A percentile compares a stretch with the other conserved stretches of the same genome.
Evolutionary conservation across 2,888 invertebrate species (phyloP).

Genomic region (Ophraella communa): DNA sequence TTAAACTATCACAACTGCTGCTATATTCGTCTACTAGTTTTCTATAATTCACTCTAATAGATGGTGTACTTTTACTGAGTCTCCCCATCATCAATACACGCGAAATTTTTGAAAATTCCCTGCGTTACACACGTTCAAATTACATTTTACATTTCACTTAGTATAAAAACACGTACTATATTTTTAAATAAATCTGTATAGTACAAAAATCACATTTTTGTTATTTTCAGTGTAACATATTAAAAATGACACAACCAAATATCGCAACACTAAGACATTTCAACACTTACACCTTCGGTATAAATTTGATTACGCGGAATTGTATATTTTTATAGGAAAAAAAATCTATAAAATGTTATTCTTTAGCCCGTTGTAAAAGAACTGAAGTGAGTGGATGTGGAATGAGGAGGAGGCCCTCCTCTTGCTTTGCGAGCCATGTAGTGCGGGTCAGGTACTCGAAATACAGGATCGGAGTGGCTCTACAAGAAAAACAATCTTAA

Average conservation of each 20-base stretch:
- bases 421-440: slow-evolving; percentile 29
- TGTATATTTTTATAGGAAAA: neutral
- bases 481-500: no score
- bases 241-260: neutral
- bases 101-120: neutral
- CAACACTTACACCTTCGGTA: neutral
- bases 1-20: slow-evolving; percentile 53
- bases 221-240: neutral
- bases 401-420: slow-evolving; percentile 29
- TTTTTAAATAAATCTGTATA: slow-evolving; percentile 5
- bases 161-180: neutral
- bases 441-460: slow-evolving; percentile 42
- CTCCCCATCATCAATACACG: slow-evolving; percentile 60
- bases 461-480: slow-evolving; percentile 25
- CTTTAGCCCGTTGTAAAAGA: slow-evolving; percentile 5
- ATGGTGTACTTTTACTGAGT: slow-evolving; percentile 58
- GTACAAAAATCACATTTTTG: neutral
- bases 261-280: neutral
- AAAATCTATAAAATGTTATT: neutral
- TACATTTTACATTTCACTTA: neutral
- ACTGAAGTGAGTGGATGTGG: slow-evolving; percentile 17
- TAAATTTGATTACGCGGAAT: neutral
- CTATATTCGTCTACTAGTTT: slow-evolving; percentile 66
- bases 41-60: slow-evolving; percentile 66
- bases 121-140: slow-evolving; percentile 9